Conservation (phyloP, 1,140 invertebrate genomes). For the Sitodiplosis mosellana region DNA sequence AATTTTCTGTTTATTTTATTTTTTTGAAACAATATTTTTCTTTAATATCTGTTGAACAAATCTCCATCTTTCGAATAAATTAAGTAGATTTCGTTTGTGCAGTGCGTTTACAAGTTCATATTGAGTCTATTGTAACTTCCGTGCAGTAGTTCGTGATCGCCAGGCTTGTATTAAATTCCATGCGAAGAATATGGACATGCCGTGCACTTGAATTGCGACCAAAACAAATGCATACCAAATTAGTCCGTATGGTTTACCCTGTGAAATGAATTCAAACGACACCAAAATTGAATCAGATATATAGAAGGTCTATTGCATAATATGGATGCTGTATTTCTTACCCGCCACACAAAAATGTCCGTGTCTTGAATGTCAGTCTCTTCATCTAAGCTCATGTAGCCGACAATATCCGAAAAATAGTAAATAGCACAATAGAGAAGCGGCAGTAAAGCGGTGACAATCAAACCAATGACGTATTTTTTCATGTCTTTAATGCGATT, state of each 20-base stretch:
- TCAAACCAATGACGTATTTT: constrained; percentile 65
- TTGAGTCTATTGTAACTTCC: constrained; percentile 23
- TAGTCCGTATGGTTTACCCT: constrained; percentile 80
- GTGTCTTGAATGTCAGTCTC: constrained; percentile 38
- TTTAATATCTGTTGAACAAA: too few relatives aligned
- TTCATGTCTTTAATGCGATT: constrained; percentile 63
- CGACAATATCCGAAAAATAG: constrained; percentile 70
- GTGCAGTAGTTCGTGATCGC: constrained; percentile 47
- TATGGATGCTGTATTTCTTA: constrained; percentile 22
- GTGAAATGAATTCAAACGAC: constrained; percentile 23
- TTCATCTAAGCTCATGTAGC: constrained; percentile 49
- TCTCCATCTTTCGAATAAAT: too few relatives aligned
- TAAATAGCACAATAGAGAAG: constrained; percentile 61
- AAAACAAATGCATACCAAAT: constrained; percentile 88
- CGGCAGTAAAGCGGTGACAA: constrained; percentile 60
- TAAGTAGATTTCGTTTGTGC: background rate
- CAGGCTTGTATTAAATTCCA: constrained; percentile 72
- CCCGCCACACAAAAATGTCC: constrained; percentile 60
- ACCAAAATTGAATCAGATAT: constrained; percentile 5
- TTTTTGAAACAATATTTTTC: too few relatives aligned
- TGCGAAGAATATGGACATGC: constrained; percentile 77
- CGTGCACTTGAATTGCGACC: constrained; percentile 75
- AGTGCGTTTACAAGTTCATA: background rate
- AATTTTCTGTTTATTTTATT: too few relatives aligned
- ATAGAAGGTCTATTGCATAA: constrained; percentile 4